Evolutionary conservation across 2,888 invertebrate genomes (phyloP), one percentile per base, ranked within the genome.

Genomic region (Tetropium fuscum): DNA sequence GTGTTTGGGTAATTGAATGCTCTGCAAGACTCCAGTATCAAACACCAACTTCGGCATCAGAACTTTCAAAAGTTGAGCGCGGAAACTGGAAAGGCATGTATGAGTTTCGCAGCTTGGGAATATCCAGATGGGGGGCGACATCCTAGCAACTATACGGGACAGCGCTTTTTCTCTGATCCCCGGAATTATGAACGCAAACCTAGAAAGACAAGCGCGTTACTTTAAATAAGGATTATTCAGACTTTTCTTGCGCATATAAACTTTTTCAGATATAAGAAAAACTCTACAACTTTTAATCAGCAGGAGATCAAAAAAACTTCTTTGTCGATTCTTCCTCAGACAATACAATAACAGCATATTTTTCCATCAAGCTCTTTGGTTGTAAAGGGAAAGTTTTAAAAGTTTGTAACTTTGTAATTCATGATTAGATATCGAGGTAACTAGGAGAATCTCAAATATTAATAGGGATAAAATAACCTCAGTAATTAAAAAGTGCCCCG

Each of bases 1-100:
- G 60, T 66, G 63, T 66, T 66, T 61, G 63, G 56, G 61, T 66
- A 64, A 66, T 66, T 64, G 66, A 62, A 63, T 63, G 66, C 58
- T 16, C 18, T 44, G 53, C 40, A 51, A 51, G 51, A 40, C 38
- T 51, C 51, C 15, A 20, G 51, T 51, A 51, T 51, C 51, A 44
- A 54, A 49, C 55, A 51, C 38, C 43, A 56, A 60, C 60, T 56
- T 60, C 34, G 47, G 53, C 53, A 56, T 47, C 48, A 51, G 51
- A 60, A 51, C 55, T 60, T 55, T 30, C 38, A 40, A 40, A 60
- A 45, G 40, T 56, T 44, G 22, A 30, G 38, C 45, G 54, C 11
- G 48, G 34, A 59, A 59, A 54, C 48, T 36, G 54, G 53, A 47
- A 34, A 53, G 53, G 53, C 58, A 54, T 59, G 54, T 54, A 54